phyloP scores from a whole-genome alignment of 2,888 invertebrate genomes.

The Nomada goodeniana region DNA sequence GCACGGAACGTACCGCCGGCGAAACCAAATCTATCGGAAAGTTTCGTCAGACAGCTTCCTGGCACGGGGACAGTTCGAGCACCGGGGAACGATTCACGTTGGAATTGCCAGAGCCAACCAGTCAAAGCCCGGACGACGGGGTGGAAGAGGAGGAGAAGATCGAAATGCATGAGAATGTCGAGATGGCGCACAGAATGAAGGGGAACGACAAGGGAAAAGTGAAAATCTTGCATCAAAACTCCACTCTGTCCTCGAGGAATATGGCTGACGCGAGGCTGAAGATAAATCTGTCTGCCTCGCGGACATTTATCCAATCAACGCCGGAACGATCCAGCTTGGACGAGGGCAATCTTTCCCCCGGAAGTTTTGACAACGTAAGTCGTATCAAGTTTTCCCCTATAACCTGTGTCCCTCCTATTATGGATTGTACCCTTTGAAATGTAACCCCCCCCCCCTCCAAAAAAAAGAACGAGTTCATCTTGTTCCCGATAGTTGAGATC shows the following conservation, averaged over 20 bases:
- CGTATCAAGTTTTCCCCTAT: conserved; percentile 4
- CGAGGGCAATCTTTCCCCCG: conserved; percentile 5
- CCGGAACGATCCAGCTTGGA: conserved; percentile 19
- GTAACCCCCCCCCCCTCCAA: no score
- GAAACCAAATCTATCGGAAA: conserved; percentile 44
- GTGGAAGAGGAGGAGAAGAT: conserved; percentile 28
- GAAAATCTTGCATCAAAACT: conserved; percentile 38
- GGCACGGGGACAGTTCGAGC: conserved; percentile 59
- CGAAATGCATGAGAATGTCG: conserved; percentile 28
- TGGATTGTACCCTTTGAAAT: neutral
- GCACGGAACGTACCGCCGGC: conserved; percentile 39
- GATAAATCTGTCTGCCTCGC: conserved; percentile 52
- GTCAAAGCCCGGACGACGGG: conserved; percentile 40
- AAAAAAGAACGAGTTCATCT: neutral
- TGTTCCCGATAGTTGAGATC: no score
- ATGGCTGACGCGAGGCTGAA: conserved; percentile 26
- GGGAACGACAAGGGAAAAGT: conserved; percentile 27
- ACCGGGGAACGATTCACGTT: conserved; percentile 54
- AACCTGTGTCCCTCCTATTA: neutral
- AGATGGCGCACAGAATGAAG: neutral
- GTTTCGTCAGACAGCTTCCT: conserved; percentile 55
- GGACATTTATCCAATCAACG: conserved; percentile 52
- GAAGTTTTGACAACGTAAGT: conserved; percentile 60
- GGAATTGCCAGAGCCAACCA: conserved; percentile 53
- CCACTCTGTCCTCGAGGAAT: conserved; percentile 26